These are phyloP conservation scores for Lonchura striata DNA, from an alignment of 2,113 vertebrate genomes.

Conservation along the genomic window DNA sequence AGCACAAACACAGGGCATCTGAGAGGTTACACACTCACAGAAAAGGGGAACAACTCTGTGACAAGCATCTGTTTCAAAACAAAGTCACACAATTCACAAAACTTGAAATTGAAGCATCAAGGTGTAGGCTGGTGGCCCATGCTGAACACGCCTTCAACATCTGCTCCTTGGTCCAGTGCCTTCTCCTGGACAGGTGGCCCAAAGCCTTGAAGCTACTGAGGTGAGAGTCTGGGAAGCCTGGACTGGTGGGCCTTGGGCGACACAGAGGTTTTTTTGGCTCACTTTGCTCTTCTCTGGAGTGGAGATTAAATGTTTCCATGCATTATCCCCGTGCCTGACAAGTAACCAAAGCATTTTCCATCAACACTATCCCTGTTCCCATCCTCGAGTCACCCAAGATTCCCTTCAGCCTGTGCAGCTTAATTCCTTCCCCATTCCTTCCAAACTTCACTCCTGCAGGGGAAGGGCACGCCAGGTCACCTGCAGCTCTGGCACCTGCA, in stretches of 20 bases:
- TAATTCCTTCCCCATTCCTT: neutral
- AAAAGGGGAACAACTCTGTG: neutral
- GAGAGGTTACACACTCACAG: neutral
- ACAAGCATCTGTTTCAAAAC: neutral
- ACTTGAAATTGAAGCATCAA: neutral
- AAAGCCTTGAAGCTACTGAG: neutral
- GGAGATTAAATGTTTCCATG: neutral
- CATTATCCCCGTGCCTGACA: neutral
- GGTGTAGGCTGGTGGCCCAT: neutral
- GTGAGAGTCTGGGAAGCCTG: neutral
- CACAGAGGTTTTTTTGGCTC: neutral
- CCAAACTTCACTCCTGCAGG: neutral
- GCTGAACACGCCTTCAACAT: neutral
- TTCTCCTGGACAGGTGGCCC: neutral
- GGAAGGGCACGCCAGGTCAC: accelerated
- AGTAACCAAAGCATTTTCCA: neutral
- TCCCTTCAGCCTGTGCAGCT: neutral
- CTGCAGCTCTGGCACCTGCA: neutral
- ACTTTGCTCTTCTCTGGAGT: neutral
- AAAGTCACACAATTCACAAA: neutral
- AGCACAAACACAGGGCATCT: neutral
- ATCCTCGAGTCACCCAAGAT: neutral
- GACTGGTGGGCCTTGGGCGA: neutral
- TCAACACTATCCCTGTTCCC: neutral
- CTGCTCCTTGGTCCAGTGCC: neutral